Conservation (phyloP, 2,888 invertebrate species). For the Eulithis prunata region DNA sequence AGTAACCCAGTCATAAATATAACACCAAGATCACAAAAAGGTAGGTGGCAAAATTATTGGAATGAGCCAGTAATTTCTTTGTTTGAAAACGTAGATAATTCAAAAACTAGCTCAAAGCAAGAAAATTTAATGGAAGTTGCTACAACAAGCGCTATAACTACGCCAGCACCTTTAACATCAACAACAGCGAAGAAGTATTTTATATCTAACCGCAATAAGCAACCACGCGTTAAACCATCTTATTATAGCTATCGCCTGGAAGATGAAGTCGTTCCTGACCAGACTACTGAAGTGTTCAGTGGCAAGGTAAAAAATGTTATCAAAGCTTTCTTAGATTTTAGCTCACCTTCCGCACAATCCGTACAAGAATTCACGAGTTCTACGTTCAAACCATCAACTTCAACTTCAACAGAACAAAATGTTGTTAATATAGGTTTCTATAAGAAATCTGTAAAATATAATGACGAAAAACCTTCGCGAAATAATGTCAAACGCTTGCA, state of each 20-base stretch:
- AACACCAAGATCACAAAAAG: slow-evolving; percentile 42
- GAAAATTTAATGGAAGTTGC: slow-evolving; percentile 49
- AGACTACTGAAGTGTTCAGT: slow-evolving; percentile 75
- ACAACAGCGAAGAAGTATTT: slow-evolving; percentile 47
- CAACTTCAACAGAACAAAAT: slow-evolving; percentile 52
- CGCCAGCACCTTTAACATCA: slow-evolving; percentile 49
- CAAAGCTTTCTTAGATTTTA: slow-evolving; percentile 69
- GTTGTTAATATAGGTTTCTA: slow-evolving; percentile 72
- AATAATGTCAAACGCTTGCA: slow-evolving; percentile 64
- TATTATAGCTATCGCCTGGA: slow-evolving; percentile 72
- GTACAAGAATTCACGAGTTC: slow-evolving; percentile 44
- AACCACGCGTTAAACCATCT: slow-evolving; percentile 58
- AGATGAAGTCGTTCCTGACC: slow-evolving; percentile 67
- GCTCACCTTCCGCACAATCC: slow-evolving; percentile 49
- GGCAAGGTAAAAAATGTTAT: slow-evolving; percentile 71
- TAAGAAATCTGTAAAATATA: slow-evolving; percentile 62
- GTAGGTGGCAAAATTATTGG: slow-evolving; percentile 50
- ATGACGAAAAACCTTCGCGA: slow-evolving; percentile 61
- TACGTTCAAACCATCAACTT: slow-evolving; percentile 48
- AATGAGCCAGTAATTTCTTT: slow-evolving; percentile 79
- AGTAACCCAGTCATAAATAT: slow-evolving; percentile 41
- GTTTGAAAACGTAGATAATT: slow-evolving; percentile 78
- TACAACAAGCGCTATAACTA: slow-evolving; percentile 50
- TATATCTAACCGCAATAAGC: slow-evolving; percentile 48
- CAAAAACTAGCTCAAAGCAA: slow-evolving; percentile 58